Evolutionary conservation across 2,888 invertebrate species (phyloP).

Genomic region (Ophioninae sp.): DNA sequence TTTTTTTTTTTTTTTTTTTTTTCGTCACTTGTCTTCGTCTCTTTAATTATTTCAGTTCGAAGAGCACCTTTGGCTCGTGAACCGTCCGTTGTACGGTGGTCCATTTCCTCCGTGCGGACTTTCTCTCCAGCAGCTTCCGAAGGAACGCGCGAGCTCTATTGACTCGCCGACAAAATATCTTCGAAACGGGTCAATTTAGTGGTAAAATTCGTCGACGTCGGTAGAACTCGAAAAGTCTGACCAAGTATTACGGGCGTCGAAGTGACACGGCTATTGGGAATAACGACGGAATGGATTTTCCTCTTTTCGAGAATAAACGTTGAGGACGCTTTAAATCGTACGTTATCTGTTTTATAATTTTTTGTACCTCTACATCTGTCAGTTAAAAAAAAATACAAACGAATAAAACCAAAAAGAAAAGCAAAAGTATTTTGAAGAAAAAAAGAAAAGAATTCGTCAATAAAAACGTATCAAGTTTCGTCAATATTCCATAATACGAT

Average conservation of each 20-base stretch:
- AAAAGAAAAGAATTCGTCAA: background rate
- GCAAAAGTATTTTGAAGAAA: background rate
- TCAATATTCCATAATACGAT: background rate
- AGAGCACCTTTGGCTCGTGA: conserved; percentile 8
- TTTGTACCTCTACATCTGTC: background rate
- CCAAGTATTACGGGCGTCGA: background rate
- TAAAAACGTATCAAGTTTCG: too few species aligned
- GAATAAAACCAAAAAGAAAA: background rate
- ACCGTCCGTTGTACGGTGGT: background rate
- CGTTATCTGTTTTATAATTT: background rate
- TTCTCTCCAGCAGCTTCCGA: conserved; percentile 19
- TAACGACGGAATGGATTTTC: background rate
- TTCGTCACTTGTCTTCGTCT: background rate
- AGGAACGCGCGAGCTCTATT: background rate
- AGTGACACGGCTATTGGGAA: background rate
- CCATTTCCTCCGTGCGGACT: conserved; percentile 22
- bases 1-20: conserved; percentile 7
- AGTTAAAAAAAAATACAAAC: background rate
- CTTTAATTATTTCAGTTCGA: conserved; percentile 11
- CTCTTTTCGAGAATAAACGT: background rate
- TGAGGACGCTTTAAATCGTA: background rate
- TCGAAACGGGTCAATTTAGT: conserved; percentile 33
- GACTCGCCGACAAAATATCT: conserved; percentile 19
- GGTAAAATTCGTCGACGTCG: conserved; percentile 14
- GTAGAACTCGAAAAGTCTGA: conserved; percentile 3